Evolutionary conservation across 1,140 invertebrate species (phyloP), one percentile per base, ranked within the genome.

Genomic region (Anoplolepis gracilipes): DNA sequence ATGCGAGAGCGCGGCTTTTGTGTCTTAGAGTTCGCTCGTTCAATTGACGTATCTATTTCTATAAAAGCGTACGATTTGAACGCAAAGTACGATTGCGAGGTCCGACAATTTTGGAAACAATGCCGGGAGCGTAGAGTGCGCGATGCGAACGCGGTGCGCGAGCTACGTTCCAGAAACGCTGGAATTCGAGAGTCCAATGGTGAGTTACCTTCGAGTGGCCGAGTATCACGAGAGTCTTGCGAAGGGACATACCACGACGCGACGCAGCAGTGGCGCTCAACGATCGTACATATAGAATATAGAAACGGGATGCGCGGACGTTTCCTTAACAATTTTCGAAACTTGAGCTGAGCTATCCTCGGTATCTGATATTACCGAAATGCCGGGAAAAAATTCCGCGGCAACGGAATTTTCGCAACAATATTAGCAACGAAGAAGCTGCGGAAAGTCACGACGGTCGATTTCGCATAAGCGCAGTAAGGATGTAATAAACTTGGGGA

Each of bases 321-420:
- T 77, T 75, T 84, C 64, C 28, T 39, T 72, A 84, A 76, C 57
- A 73, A 84, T 84, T 84, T 84, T 84, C 81, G 61, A 84, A 84
- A 84, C 46, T 77, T 76, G 57, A 76, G 30, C 30, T 25, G 30
- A 84, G 72, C n/a, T 84, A 84, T 84, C 42, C 59, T 75, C 39
- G 69, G 72, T 84, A 84, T 84, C 70, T 77, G 81, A 77, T 84
- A 84, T 84, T 84, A 84, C 59, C 42, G 25, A 82, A 73, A 82
- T 82, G 67, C 67, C 78, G 59, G 53, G 46, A 59, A 81, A 73
- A 73, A 61, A 55, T 79, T 82, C 8, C n/a, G 39, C 36, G 67
- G 65, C n/a, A 8, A 28, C n/a, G n/a, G 13, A 49, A 64, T 86
- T 70, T 85, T 46, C 55, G 33, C 36, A 73, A 82, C 42, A 39